Conservation (phyloP, 1,140 invertebrate species). For the Pseudomyrmex pallidus region DNA sequence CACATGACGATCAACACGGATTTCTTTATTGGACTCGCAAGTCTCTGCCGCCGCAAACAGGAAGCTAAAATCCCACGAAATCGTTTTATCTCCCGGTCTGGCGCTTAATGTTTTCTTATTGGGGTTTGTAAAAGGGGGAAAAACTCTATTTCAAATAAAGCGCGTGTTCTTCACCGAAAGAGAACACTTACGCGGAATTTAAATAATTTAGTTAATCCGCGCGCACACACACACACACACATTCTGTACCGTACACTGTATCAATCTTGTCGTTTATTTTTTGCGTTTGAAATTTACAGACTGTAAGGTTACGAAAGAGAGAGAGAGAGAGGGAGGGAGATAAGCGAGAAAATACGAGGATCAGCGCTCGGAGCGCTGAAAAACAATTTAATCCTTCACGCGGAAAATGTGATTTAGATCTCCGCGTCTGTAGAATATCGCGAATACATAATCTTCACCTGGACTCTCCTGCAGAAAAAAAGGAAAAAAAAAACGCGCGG, state of each 20-base stretch:
- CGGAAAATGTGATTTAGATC: neutral
- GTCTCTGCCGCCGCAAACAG: neutral
- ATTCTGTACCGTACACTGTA: neutral
- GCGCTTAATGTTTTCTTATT: slow-evolving; percentile 12
- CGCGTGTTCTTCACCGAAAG: neutral
- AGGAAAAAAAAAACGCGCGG: too few relatives aligned
- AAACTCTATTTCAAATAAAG: neutral
- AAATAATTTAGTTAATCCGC: neutral
- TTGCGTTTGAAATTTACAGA: neutral
- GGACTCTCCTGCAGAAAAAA: neutral
- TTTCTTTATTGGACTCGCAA: slow-evolving; percentile 41
- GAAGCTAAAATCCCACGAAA: slow-evolving; percentile 19
- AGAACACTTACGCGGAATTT: neutral
- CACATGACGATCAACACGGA: slow-evolving; percentile 55
- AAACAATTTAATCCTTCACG: neutral
- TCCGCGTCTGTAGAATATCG: neutral
- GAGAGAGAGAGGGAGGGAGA: too few relatives aligned
- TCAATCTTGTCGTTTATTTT: neutral
- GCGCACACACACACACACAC: too few relatives aligned
- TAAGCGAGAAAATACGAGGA: neutral
- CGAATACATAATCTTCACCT: neutral
- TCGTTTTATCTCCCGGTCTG: slow-evolving; percentile 18
- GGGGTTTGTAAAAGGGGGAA: neutral
- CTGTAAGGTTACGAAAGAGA: neutral
- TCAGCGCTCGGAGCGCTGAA: neutral